Evolutionary conservation across 2,888 invertebrate genomes (phyloP).

Genomic region (Temnothorax rugatulus): DNA sequence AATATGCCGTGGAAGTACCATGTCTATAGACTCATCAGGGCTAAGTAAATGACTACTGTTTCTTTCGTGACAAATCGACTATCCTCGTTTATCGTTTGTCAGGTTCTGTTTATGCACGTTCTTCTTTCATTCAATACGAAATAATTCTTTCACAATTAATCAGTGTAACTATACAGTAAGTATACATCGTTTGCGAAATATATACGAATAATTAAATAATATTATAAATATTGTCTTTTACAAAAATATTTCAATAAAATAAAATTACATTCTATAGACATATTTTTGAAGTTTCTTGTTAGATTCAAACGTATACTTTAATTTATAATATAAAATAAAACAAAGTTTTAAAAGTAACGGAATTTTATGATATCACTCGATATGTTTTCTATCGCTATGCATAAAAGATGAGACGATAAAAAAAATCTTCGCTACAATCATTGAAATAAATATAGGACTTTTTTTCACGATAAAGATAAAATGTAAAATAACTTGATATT

Average conservation of each 20-base stretch:
- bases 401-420: neutral
- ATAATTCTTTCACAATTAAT: neutral
- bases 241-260: neutral
- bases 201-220: neutral
- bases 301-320: neutral
- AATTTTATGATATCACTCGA: neutral
- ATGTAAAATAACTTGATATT: neutral
- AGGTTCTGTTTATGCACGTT: neutral
- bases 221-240: neutral
- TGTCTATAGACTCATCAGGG: neutral
- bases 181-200: neutral
- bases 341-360: neutral
- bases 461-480: neutral
- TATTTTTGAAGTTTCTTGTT: neutral
- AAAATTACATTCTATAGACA: neutral
- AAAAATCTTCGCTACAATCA: neutral
- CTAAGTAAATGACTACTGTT: neutral
- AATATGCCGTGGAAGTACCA: neutral
- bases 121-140: neutral
- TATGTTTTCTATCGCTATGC: neutral
- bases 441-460: neutral
- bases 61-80: neutral
- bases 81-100: neutral
- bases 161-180: neutral
- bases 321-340: constrained; percentile 18